These are phyloP conservation scores for Muscidifurax raptorellus DNA, from an alignment of 1,140 invertebrate genomes.

Conservation along the genomic window DNA sequence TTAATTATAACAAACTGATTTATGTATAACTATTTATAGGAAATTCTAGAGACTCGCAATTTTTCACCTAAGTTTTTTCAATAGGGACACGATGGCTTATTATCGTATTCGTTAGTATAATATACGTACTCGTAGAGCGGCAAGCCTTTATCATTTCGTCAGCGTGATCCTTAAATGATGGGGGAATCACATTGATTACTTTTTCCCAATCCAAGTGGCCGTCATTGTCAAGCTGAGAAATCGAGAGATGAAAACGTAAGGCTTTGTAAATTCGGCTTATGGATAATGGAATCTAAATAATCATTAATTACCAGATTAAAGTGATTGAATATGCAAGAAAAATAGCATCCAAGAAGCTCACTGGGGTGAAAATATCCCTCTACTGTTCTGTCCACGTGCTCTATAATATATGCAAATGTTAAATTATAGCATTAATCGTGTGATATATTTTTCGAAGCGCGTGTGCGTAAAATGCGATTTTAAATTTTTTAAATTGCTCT, in stretches of 20 bases:
- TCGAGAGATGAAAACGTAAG: background rate
- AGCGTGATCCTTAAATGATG: conserved; percentile 60
- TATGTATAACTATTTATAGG: too few species aligned
- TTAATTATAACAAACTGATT: too few species aligned
- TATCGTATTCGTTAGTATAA: too few species aligned
- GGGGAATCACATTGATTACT: conserved; percentile 62
- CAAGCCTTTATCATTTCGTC: conserved; percentile 62
- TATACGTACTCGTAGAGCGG: conserved; percentile 60
- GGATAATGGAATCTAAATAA: background rate
- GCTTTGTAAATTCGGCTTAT: background rate
- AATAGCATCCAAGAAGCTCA: conserved; percentile 67
- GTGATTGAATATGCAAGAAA: conserved; percentile 68
- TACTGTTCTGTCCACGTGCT: conserved; percentile 27
- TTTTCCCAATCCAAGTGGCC: conserved; percentile 67
- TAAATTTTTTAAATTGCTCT: too few species aligned
- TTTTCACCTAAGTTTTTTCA: too few species aligned
- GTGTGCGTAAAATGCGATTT: too few species aligned
- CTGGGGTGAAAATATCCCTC: conserved; percentile 51
- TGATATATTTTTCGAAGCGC: background rate
- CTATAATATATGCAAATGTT: background rate
- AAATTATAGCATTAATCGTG: background rate
- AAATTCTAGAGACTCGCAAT: too few species aligned
- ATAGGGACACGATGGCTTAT: too few species aligned
- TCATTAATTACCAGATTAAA: conserved; percentile 53
- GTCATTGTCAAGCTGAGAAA: conserved; percentile 55